phyloP scores from a whole-genome alignment of 2,888 invertebrate species.

The Cyclophora albipunctata region DNA sequence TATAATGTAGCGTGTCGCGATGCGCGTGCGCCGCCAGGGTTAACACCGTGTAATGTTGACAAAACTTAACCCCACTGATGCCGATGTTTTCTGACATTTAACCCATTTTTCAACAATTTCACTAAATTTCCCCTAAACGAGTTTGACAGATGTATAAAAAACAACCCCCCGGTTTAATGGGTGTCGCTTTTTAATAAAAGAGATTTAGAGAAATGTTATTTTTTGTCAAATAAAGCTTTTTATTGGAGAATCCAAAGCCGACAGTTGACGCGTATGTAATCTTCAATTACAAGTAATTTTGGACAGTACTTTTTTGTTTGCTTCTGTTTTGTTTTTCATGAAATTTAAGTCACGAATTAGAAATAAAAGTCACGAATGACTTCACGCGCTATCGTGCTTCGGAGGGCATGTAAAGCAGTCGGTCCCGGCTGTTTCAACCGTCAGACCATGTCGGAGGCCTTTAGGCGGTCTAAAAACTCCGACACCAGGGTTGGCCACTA shows the following conservation, averaged over 20 bases:
- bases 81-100: conserved; percentile 59
- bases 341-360: no score
- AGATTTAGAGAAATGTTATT: conserved; percentile 20
- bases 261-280: conserved; percentile 75
- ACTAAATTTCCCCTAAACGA: conserved; percentile 47
- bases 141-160: conserved; percentile 61
- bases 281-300: conserved; percentile 72
- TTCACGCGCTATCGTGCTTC: no score
- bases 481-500: no score
- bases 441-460: no score
- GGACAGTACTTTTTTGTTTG: conserved; percentile 34
- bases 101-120: conserved; percentile 72
- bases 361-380: no score
- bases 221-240: conserved; percentile 27
- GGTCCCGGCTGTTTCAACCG: no score
- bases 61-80: conserved; percentile 54
- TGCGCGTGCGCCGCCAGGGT: conserved; percentile 24
- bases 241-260: conserved; percentile 64
- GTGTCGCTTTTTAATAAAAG: conserved; percentile 53
- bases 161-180: conserved; percentile 64
- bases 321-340: conserved; percentile 14
- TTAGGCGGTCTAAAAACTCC: no score
- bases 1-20: no score
- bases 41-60: conserved; percentile 42
- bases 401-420: no score